Evolutionary conservation across 2,113 vertebrate species (phyloP), one percentile per base, ranked within the genome.

Genomic region (Panthera leo): DNA sequence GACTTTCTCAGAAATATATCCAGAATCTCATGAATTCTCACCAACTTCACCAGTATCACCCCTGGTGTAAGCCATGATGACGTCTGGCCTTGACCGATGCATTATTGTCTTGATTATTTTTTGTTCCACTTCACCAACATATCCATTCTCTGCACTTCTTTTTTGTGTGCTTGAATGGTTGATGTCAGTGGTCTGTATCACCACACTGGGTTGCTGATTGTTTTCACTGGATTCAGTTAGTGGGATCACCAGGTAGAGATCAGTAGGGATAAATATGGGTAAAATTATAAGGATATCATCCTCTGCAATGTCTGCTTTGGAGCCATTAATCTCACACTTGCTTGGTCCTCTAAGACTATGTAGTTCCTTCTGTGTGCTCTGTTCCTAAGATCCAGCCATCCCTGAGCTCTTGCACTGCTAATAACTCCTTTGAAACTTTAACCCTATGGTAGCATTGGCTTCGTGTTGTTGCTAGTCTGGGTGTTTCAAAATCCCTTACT

Each of bases 21-120:
- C 14, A n/a, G 25, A 83, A 65, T 36, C 76, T 36, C 19, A 31
- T 25, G 51, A 39, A 23, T 83, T 88, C 18, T 61, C 2, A 12
- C 13, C 18, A 31, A 3, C 25, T 67, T 36, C 1, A 0, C n/a
- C 4, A 19, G 8, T 18, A 13, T 1, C 5, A 23, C 27, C 4
- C 29, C 25, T 45, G 5, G 15, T 79, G 5, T 23, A 58, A 51
- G 2, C 5, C 34, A 53, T 1, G 2, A 6, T 18, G 5, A 36
- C 21, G 2, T 61, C 61, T 83, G 34, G 7, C 16, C 34, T 13
- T 29, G 48, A 25, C 15, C 6, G 34, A 18, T 61, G 13, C 19
- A 51, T 23, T 68, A 0, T 51, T n/a, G 3, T 11, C 42, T 8
- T 70, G 11, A 2, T 14, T n/a, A 7, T 36, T 42, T 42, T 48